Conservation (phyloP, 2,888 invertebrate genomes). For the Amblyjoppa fuscipennis region DNA sequence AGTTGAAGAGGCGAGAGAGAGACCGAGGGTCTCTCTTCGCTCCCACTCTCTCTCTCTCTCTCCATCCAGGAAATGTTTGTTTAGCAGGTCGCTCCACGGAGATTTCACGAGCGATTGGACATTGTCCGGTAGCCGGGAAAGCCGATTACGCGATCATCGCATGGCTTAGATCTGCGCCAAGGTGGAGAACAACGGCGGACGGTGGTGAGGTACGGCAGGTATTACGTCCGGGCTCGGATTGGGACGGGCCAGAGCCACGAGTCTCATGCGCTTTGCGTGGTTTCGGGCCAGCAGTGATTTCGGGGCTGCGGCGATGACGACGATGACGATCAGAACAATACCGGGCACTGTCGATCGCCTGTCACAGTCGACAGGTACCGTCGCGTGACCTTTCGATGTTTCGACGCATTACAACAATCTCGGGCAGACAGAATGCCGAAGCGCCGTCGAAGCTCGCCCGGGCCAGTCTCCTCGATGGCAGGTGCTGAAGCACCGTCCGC, state of each 20-base stretch:
- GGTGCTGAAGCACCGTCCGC: slow-evolving; percentile 46
- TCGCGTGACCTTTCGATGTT: slow-evolving; percentile 76
- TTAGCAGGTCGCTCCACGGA: slow-evolving; percentile 65
- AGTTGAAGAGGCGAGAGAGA: background rate
- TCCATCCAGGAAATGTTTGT: slow-evolving; percentile 62
- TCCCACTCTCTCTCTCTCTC: slow-evolving; percentile 2
- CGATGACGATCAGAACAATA: slow-evolving; percentile 44
- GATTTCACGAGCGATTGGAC: slow-evolving; percentile 62
- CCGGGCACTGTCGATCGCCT: slow-evolving; percentile 48
- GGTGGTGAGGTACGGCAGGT: slow-evolving; percentile 32
- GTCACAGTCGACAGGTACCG: slow-evolving; percentile 74
- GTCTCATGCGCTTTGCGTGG: slow-evolving; percentile 43
- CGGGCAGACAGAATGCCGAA: slow-evolving; percentile 54
- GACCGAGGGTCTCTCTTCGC: background rate
- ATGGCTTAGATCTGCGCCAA: slow-evolving; percentile 57
- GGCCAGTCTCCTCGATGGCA: slow-evolving; percentile 50
- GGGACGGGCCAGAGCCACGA: slow-evolving; percentile 28
- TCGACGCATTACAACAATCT: slow-evolving; percentile 75
- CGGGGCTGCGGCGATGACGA: background rate
- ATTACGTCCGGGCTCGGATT: slow-evolving; percentile 6
- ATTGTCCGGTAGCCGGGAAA: slow-evolving; percentile 39
- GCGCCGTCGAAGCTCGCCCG: slow-evolving; percentile 28
- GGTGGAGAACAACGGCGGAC: slow-evolving; percentile 19
- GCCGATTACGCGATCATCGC: slow-evolving; percentile 56
- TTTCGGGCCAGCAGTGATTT: slow-evolving; percentile 45